These are phyloP conservation scores for Tineola bisselliella DNA, from an alignment of 2,888 invertebrate species.

Conservation along the genomic window DNA sequence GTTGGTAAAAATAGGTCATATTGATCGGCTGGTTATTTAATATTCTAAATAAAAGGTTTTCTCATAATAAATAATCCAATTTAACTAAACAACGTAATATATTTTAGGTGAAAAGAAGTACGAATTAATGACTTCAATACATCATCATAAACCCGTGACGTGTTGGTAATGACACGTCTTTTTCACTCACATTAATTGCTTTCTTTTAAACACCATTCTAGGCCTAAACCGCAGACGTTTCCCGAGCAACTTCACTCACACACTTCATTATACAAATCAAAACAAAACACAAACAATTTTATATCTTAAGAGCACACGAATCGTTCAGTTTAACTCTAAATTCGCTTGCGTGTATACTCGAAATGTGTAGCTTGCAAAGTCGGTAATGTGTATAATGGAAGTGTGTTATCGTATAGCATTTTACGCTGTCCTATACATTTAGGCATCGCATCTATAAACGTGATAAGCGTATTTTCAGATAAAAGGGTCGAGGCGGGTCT, in stretches of 20 bases:
- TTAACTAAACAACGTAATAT: not conserved
- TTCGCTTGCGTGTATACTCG: no score
- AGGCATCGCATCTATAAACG: conserved; percentile 52
- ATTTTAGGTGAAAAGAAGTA: not conserved
- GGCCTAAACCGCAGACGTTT: conserved; percentile 9
- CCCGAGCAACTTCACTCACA: not conserved
- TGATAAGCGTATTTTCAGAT: conserved; percentile 62
- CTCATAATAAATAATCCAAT: no score
- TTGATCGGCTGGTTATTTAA: no score
- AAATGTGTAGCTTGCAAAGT: not conserved
- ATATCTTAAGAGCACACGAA: not conserved
- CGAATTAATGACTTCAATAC: not conserved
- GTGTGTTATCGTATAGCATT: conserved; percentile 45
- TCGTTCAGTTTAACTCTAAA: no score
- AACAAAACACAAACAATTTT: not conserved
- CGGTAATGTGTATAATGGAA: conserved; percentile 20
- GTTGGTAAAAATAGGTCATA: no score
- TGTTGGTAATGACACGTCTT: conserved; percentile 31
- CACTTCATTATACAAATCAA: not conserved
- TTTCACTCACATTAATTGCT: conserved; percentile 18
- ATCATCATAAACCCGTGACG: conserved; percentile 25
- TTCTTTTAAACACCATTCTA: conserved; percentile 1
- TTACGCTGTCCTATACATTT: conserved; percentile 43
- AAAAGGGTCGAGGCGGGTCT: conserved; percentile 51
- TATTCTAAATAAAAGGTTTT: no score